Base-by-base conservation (phyloP, 2,113 vertebrate species). In the Oncorhynchus nerka region DNA sequence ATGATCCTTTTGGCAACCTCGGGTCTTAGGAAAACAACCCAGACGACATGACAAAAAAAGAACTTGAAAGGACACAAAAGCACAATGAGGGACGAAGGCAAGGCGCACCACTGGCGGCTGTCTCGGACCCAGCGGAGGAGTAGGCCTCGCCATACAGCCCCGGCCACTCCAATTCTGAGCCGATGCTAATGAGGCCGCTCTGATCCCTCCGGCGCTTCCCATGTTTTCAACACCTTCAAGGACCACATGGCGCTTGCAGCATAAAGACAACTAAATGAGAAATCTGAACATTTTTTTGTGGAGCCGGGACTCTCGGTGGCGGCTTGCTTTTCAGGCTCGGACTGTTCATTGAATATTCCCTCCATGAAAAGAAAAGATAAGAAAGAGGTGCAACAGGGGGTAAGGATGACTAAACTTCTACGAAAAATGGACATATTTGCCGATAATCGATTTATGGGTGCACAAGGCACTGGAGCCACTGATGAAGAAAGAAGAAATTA, bases 221-320 rank as follows among this genome's bases (percentile, higher is more conserved):
- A 93, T 97, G 96, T 97, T 97, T 97, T 96, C 95, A 96, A 94
- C 97, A 96, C 96, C 97, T 97, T 98, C 97, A 97, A 98, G 97
- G 96, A 97, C 96, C 97, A 96, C 97, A 98, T 98, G 97, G 96
- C 84, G 96, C 95, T 98, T 93, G 94, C 95, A 95, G 96, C 97
- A 97, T 97, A 97, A 98, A 97, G 97, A 98, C 97, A 96, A 96
- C 95, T 97, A 98, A 97, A 97, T 98, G 97, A 98, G 97, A 97
- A 98, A 97, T 97, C 96, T 93, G 91, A 97, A 94, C 94, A 94
- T 95, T 32, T 7, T 7, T 34, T 34, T 8, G 95, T 95, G 95
- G 94, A 1, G 80, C 85, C 68, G 55, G 93, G 89, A 92, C 94
- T 94, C 94, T 94, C 93, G 91, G 93, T 93, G 51, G 5, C 51